Evolutionary conservation across 1,140 invertebrate species (phyloP).

Genomic region (Conus ventricosus): DNA sequence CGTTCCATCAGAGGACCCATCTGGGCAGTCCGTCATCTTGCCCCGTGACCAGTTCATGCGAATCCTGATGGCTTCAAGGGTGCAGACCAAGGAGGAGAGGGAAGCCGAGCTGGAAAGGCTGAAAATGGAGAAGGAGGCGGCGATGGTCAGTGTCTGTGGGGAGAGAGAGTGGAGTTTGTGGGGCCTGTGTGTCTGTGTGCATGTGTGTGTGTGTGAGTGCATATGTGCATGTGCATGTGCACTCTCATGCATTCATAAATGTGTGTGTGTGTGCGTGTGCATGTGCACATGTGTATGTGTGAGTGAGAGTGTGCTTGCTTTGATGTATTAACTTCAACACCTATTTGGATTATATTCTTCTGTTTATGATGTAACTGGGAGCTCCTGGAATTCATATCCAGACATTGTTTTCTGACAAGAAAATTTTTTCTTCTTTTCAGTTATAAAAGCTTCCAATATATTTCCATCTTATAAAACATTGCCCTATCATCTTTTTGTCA

Average conservation of each 20-base stretch:
- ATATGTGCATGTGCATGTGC: neutral
- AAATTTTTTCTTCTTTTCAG: no score
- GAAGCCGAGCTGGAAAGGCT: conserved; percentile 53
- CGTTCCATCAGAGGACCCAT: conserved; percentile 72
- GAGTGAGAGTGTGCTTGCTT: neutral
- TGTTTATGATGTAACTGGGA: no score
- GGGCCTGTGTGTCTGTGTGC: neutral
- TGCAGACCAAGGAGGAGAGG: conserved; percentile 67
- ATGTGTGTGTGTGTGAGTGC: neutral
- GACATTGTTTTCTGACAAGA: no score
- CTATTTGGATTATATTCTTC: no score
- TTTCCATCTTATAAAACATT: no score
- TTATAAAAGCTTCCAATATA: no score
- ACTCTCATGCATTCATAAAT: no score
- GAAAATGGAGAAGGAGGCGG: conserved; percentile 66
- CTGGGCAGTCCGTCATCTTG: conserved; percentile 68
- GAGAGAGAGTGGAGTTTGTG: neutral
- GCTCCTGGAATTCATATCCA: no score
- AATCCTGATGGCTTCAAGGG: conserved; percentile 61
- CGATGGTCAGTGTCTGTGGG: conserved; percentile 51
- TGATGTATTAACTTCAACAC: neutral
- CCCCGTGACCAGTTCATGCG: conserved; percentile 63
- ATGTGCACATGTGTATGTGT: neutral
- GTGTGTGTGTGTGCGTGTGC: neutral
- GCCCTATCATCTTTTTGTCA: no score